A percentile compares a stretch with the other conserved stretches of the same genome.
phyloP scores from a whole-genome alignment of 2,888 invertebrate genomes.

The Epistrophe eligans region DNA sequence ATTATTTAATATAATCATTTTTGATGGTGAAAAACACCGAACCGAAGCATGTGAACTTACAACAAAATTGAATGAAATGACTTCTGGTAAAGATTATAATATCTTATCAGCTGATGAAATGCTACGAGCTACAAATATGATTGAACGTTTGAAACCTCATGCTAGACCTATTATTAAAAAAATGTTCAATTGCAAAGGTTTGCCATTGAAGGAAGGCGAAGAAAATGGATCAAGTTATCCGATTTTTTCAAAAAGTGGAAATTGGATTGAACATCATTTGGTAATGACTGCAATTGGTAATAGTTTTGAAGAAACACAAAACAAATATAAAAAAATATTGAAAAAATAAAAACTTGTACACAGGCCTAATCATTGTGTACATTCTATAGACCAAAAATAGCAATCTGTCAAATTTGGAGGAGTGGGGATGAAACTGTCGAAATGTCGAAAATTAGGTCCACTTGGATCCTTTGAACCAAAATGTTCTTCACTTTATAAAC shows the following conservation, averaged over 20 bases:
- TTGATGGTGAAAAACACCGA: conserved; percentile 25
- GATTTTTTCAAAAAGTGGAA: conserved; percentile 1
- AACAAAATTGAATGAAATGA: not conserved
- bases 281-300: not conserved
- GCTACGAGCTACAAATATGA: not conserved
- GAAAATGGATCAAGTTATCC: conserved; percentile 12
- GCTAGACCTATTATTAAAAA: conserved; percentile 22
- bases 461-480: too few relatives aligned
- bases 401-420: too few relatives aligned
- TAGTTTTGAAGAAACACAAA: not conserved
- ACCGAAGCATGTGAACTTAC: conserved; percentile 2
- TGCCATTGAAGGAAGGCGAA: conserved; percentile 7
- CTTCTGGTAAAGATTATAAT: not conserved
- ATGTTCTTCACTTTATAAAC: too few relatives aligned
- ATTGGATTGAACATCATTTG: conserved; percentile 10
- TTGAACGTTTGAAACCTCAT: conserved; percentile 16
- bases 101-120: not conserved
- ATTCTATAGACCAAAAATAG: too few relatives aligned
- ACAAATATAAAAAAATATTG: conserved; percentile 1
- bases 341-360: conserved; percentile 20
- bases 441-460: too few relatives aligned
- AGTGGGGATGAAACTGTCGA: too few relatives aligned
- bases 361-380: too few relatives aligned
- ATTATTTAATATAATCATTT: not conserved
- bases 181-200: not conserved